Base-by-base conservation (phyloP, 2,888 invertebrate genomes). In the Doris montereyensis region DNA sequence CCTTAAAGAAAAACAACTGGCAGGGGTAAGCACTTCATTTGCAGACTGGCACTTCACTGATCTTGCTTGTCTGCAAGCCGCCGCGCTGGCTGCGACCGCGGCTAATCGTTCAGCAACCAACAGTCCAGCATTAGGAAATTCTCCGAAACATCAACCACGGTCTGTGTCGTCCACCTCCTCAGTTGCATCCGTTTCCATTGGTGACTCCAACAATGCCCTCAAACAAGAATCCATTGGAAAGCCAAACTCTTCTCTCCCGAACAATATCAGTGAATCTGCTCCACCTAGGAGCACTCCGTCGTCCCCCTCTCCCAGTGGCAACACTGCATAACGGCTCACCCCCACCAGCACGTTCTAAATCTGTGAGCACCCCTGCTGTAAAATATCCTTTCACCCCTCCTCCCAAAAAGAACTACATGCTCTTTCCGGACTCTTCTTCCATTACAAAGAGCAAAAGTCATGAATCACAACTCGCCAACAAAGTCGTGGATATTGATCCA, bases 401-500 rank as follows among this genome's bases (percentile, higher is more conserved):
- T 62, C 95, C 95, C 71, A 94, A 94, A 86, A 94, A 94, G 87
- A 95, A 94, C 92, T 89, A 93, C 78, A 89, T 93, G 85, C 93
- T 93, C 24, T 94, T 92, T 88, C 94, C 96, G 13, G 89, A 89
- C 57, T 85, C 86, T n/a, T 86, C 87, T 5, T 85, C 88, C 2
- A 93, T 97, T 85, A 96, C 95, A 81, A 97, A 97, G 92, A 97
- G 97, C 82, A 95, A 96, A 89, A 97, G 97, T 65, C 97, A 97
- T 91, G 97, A 97, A 92, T 96, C 96, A 17, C 97, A 97, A 91
- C 93, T 97, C 81, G 95, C 94, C 75, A 94, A 94, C 89, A 93
- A 93, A 87, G 92, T 93, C 82, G 94, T 94, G 85, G 88, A 87
- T 79, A 87, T 89, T 84, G 90, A 91, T 81, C 85, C 87, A 32